phyloP scores from a whole-genome alignment of 2,113 vertebrate species.

The Brachyhypopomus occidentalis region DNA sequence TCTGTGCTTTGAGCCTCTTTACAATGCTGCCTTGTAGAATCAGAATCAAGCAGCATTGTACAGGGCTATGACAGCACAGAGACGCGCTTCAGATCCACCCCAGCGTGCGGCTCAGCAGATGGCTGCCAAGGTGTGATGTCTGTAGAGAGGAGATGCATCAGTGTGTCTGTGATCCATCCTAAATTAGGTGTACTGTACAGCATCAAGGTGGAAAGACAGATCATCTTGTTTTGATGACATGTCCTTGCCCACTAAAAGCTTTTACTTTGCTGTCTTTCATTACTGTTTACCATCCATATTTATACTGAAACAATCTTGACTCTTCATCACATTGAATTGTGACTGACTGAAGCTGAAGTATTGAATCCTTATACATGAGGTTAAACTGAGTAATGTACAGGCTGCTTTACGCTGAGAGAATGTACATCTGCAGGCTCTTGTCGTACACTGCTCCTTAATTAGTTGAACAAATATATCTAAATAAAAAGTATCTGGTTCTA shows the following conservation, averaged over 20 bases:
- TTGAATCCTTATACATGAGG: too few species aligned
- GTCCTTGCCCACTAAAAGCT: neutral
- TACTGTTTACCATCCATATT: neutral
- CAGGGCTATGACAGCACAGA: slow-evolving; percentile 81
- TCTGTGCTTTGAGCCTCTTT: slow-evolving; percentile 81
- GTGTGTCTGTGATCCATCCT: neutral
- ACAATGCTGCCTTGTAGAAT: slow-evolving; percentile 81
- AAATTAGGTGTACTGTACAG: slow-evolving; percentile 1
- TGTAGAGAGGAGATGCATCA: slow-evolving; percentile 12
- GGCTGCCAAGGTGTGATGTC: slow-evolving; percentile 32
- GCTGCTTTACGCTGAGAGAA: too few species aligned
- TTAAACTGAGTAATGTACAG: too few species aligned
- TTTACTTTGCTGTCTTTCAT: neutral
- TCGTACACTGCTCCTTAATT: too few species aligned
- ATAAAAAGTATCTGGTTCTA: neutral
- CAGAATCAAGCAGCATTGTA: slow-evolving; percentile 83
- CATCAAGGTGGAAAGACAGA: neutral
- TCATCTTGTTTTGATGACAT: neutral
- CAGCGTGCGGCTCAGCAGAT: slow-evolving; percentile 32
- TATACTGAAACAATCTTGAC: neutral
- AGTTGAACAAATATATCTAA: too few species aligned
- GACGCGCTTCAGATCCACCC: slow-evolving; percentile 56
- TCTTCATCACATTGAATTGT: too few species aligned
- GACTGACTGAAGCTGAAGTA: too few species aligned
- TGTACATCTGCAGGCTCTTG: too few species aligned